phyloP scores from a whole-genome alignment of 2,888 invertebrate genomes.

The Himalopsyche anomala region DNA sequence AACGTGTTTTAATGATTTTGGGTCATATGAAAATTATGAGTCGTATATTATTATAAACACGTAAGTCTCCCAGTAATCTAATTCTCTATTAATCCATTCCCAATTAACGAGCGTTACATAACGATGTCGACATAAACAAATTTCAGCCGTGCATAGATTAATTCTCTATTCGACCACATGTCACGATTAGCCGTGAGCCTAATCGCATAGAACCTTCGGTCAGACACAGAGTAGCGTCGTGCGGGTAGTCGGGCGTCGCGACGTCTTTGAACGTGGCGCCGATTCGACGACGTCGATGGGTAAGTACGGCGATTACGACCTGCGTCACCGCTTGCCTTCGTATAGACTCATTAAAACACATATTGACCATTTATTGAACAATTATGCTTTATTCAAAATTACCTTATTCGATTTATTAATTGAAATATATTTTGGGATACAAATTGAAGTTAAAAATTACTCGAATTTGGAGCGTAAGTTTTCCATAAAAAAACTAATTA shows the following conservation, averaged over 20 bases:
- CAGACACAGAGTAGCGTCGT: slow-evolving; percentile 1
- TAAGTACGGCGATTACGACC: not conserved
- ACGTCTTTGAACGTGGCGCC: not conserved
- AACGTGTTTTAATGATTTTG: no score
- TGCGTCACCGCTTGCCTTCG: not conserved
- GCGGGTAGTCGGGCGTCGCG: not conserved
- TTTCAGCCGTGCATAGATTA: not conserved
- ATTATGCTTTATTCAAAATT: not conserved
- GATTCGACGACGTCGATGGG: not conserved
- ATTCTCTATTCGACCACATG: slow-evolving; percentile 15
- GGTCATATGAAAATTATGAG: no score
- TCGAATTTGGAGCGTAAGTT: no score
- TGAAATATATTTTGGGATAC: no score
- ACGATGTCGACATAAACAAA: not conserved
- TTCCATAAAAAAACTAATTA: no score
- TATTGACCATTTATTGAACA: not conserved
- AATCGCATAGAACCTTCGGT: not conserved
- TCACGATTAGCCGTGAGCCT: not conserved
- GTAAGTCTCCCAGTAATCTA: no score
- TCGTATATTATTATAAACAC: no score
- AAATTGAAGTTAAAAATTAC: no score
- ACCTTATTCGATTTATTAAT: no score
- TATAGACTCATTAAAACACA: not conserved
- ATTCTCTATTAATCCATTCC: not conserved
- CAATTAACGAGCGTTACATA: not conserved